A percentile compares a stretch with the other conserved stretches of the same genome.
phyloP scores from a whole-genome alignment of 1,140 invertebrate genomes.

The Drosophila watanabei region DNA sequence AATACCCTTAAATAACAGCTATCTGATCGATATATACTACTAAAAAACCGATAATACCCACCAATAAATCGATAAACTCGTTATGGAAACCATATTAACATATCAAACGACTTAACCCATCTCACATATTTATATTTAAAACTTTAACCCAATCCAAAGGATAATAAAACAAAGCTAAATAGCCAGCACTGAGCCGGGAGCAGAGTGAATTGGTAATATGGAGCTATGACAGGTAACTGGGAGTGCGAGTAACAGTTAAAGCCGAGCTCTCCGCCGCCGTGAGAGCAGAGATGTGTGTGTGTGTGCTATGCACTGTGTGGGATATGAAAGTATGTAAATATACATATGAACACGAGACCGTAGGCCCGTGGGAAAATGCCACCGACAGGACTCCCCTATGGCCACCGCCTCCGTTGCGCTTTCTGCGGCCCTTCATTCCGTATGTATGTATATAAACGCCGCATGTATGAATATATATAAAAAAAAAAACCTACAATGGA shows the following conservation, averaged over 20 bases:
- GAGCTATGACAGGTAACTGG: conserved; percentile 30
- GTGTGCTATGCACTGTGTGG: neutral
- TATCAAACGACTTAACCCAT: neutral
- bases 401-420: conserved; percentile 65
- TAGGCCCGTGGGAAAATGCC: conserved; percentile 44
- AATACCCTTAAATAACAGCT: too few relatives aligned
- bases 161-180: conserved; percentile 6
- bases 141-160: too few relatives aligned
- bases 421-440: conserved; percentile 49
- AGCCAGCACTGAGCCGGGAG: conserved; percentile 17
- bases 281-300: conserved; percentile 1
- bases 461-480: conserved; percentile 18
- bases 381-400: conserved; percentile 68
- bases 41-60: neutral
- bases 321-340: conserved; percentile 5
- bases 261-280: conserved; percentile 16
- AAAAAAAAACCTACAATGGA: conserved; percentile 71
- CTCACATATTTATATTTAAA: neutral
- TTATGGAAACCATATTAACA: neutral
- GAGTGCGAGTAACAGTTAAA: conserved; percentile 39
- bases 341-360: conserved; percentile 1
- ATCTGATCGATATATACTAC: neutral
- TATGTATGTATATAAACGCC: conserved; percentile 28
- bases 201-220: conserved; percentile 19
- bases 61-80: neutral